phyloP scores from a whole-genome alignment of 2,113 vertebrate species.

The Neogobius melanostomus region DNA sequence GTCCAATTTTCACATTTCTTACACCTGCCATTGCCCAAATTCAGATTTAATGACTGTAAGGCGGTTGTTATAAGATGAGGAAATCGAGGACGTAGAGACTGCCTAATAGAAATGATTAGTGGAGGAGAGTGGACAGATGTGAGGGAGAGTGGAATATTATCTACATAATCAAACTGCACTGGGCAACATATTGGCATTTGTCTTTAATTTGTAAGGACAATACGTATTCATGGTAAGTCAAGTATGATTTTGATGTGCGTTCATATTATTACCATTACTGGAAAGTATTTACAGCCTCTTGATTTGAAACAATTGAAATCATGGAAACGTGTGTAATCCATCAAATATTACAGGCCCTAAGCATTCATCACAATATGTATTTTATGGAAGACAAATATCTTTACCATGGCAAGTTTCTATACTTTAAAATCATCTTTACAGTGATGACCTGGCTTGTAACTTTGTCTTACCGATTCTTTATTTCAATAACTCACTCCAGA shows the following conservation, averaged over 20 bases:
- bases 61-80: conserved; percentile 21
- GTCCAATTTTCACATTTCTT: conserved; percentile 14
- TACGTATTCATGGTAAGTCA: background rate
- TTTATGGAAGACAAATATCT: too few species aligned
- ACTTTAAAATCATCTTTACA: too few species aligned
- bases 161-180: conserved; percentile 6
- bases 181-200: background rate
- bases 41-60: conserved; percentile 48
- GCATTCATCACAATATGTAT: too few species aligned
- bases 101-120: conserved; percentile 73
- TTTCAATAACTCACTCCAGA: too few species aligned
- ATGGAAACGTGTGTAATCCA: too few species aligned
- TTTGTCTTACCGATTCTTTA: too few species aligned
- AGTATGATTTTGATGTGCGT: too few species aligned
- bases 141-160: conserved; percentile 13
- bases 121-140: conserved; percentile 62
- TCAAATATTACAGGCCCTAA: too few species aligned
- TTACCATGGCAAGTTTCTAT: too few species aligned
- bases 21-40: background rate
- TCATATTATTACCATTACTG: background rate
- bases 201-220: background rate
- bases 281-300: too few species aligned
- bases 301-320: too few species aligned
- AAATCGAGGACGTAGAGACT: conserved; percentile 50
- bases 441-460: too few species aligned